phyloP scores from a whole-genome alignment of 2,113 vertebrate genomes.

The Antechinus stuartii region DNA sequence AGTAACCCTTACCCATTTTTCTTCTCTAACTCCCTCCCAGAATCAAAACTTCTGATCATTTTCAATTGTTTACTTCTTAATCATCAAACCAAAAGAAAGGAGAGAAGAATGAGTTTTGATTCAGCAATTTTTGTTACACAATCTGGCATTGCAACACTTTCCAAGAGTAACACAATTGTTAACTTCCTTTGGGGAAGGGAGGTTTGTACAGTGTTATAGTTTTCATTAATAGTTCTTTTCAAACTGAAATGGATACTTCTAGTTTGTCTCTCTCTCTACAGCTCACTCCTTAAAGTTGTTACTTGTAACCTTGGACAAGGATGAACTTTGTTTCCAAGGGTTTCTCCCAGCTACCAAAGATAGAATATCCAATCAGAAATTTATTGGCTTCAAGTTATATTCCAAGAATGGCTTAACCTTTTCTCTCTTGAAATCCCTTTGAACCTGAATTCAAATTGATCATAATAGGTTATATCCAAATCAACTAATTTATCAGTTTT shows the following conservation, averaged over 20 bases:
- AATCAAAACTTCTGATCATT: slow-evolving; percentile 4
- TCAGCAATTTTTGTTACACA: slow-evolving; percentile 25
- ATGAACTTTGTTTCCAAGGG: slow-evolving; percentile 65
- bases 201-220: neutral
- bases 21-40: neutral
- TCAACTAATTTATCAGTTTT: neutral
- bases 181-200: slow-evolving; percentile 9
- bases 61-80: slow-evolving; percentile 45
- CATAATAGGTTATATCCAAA: neutral
- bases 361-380: slow-evolving; percentile 32
- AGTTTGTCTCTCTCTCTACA: neutral
- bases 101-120: slow-evolving; percentile 24
- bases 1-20: neutral
- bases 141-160: slow-evolving; percentile 1
- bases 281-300: neutral
- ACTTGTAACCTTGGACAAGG: slow-evolving; percentile 71
- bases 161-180: neutral
- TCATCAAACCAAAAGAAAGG: slow-evolving; percentile 50
- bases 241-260: slow-evolving; percentile 24
- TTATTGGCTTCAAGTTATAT: slow-evolving; percentile 16
- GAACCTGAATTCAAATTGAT: neutral
- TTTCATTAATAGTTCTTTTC: slow-evolving; percentile 50
- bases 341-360: slow-evolving; percentile 55
- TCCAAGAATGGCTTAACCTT: slow-evolving; percentile 61
- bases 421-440: neutral